Percentiles rank a stretch among this genome's conserved stretches.
These are phyloP conservation scores for Drosophila ezoana DNA, from an alignment of 2,888 invertebrate species.

Conservation along the genomic window DNA sequence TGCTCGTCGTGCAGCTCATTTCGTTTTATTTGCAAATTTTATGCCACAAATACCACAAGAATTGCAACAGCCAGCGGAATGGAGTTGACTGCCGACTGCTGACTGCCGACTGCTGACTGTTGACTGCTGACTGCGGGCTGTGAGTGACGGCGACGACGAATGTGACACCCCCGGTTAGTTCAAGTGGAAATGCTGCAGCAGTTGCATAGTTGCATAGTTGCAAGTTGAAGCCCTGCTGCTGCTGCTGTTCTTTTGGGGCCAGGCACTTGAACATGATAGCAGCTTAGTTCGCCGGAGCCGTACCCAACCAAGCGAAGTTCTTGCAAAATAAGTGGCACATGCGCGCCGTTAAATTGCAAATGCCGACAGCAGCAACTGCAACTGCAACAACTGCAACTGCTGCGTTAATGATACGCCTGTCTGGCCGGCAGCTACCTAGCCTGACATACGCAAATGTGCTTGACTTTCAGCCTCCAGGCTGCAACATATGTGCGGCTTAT, in stretches of 20 bases:
- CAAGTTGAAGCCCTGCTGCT: constrained; percentile 64
- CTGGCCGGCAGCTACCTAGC: constrained; percentile 44
- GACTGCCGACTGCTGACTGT: constrained; percentile 29
- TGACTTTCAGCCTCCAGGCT: constrained; percentile 27
- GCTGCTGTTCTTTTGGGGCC: constrained; percentile 64
- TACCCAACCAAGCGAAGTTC: constrained; percentile 62
- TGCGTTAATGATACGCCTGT: constrained; percentile 78
- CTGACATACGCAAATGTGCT: constrained; percentile 55
- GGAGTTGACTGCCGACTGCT: constrained; percentile 39
- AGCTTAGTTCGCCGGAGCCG: constrained; percentile 50
- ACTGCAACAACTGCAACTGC: constrained; percentile 21
- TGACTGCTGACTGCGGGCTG: constrained; percentile 51
- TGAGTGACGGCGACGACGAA: constrained; percentile 69
- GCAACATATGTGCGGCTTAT: constrained; percentile 34
- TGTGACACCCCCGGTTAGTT: constrained; percentile 74
- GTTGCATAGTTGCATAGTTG: constrained; percentile 36
- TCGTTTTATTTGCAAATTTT: constrained; percentile 74
- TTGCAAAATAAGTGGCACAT: constrained; percentile 75
- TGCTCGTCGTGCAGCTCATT: constrained; percentile 62
- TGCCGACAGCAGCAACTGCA: constrained; percentile 42
- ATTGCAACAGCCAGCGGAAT: constrained; percentile 68
- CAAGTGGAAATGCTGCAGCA: constrained; percentile 65
- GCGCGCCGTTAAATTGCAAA: constrained; percentile 72
- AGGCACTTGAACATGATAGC: constrained; percentile 80
- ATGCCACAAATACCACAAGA: constrained; percentile 80